Evolutionary conservation across 2,113 vertebrate genomes (phyloP).

Genomic region (Phasianus colchicus): DNA sequence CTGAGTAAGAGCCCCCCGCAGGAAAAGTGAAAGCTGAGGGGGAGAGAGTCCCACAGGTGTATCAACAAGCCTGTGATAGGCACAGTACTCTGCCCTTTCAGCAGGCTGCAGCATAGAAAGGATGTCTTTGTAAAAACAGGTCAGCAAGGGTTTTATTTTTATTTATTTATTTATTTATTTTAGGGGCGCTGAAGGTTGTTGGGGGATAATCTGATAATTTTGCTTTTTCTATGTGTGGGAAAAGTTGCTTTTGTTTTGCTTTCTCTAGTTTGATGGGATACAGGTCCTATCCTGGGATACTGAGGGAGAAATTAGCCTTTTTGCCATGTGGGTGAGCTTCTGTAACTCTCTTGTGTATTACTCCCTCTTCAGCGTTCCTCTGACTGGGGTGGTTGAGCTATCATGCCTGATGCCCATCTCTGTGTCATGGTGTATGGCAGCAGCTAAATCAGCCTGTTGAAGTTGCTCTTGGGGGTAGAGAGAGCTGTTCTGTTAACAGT

Average conservation of each 20-base stretch:
- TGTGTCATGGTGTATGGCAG: neutral
- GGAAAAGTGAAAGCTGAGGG: neutral
- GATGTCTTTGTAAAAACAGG: accelerated
- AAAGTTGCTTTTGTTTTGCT: neutral
- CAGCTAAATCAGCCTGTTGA: neutral
- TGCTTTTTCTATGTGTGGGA: neutral
- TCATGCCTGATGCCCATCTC: neutral
- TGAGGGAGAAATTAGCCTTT: neutral
- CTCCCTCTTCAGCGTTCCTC: neutral
- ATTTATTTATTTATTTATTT: neutral
- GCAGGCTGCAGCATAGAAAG: accelerated
- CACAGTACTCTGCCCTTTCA: accelerated
- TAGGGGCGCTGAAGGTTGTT: neutral
- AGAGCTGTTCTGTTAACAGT: neutral
- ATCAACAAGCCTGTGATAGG: accelerated
- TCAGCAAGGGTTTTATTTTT: neutral
- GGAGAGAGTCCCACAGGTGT: neutral
- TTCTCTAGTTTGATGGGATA: neutral
- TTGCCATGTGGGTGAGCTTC: neutral
- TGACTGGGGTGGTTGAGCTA: neutral
- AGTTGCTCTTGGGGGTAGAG: neutral
- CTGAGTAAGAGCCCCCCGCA: accelerated
- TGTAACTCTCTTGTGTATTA: neutral
- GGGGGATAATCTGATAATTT: accelerated
- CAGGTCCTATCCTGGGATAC: neutral